A percentile compares a stretch with the other conserved stretches of the same genome.
These are phyloP conservation scores for Cistogaster globosa DNA, from an alignment of 2,888 invertebrate species.

Conservation along the genomic window DNA sequence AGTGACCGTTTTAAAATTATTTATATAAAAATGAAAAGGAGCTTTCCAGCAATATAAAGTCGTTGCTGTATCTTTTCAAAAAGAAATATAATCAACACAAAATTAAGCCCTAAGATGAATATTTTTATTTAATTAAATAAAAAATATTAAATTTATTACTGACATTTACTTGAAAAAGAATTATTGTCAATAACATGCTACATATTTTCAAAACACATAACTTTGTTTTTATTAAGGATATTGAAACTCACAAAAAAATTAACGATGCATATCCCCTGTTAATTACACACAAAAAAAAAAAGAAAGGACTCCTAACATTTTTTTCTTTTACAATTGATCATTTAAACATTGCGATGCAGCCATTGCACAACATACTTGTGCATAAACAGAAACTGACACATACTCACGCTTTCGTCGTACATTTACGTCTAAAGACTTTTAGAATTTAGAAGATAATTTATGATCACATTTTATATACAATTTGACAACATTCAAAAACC, in stretches of 20 bases:
- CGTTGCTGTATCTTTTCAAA: too few relatives aligned
- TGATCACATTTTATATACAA: constrained; percentile 68
- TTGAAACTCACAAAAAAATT: constrained; percentile 42
- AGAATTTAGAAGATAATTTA: constrained; percentile 59
- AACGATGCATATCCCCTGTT: constrained; percentile 70
- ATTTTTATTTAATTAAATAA: neutral
- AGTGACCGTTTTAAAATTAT: too few relatives aligned
- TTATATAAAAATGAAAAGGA: too few relatives aligned
- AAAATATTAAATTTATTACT: constrained; percentile 18
- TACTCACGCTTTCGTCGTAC: constrained; percentile 37
- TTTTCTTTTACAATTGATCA: neutral
- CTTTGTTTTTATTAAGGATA: constrained; percentile 62
- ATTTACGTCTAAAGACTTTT: constrained; percentile 26
- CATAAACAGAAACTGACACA: constrained; percentile 27
- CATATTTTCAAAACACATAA: constrained; percentile 47
- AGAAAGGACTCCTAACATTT: constrained; percentile 30
- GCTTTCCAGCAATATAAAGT: too few relatives aligned
- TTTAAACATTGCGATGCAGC: constrained; percentile 13
- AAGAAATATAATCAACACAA: neutral
- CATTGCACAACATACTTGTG: constrained; percentile 1
- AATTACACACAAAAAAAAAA: constrained; percentile 52
- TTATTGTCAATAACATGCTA: neutral
- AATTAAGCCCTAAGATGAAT: too few relatives aligned
- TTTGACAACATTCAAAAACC: constrained; percentile 64
- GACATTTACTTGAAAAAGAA: constrained; percentile 41